Percentiles rank a stretch among this genome's conserved stretches.
These are phyloP conservation scores for Julus scandinavius DNA, from an alignment of 2,888 invertebrate genomes.

Conservation along the genomic window DNA sequence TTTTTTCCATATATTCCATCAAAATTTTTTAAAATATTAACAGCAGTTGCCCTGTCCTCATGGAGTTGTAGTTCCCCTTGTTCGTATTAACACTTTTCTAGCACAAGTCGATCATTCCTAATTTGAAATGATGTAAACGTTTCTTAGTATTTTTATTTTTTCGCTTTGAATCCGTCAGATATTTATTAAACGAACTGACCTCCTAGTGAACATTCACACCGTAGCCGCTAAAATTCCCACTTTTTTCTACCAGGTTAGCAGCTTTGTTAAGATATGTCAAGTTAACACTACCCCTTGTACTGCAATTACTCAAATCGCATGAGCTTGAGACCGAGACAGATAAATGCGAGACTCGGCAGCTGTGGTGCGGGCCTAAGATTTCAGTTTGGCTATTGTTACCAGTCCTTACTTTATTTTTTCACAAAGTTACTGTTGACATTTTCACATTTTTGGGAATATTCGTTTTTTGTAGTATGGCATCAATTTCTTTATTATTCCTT, in stretches of 20 bases:
- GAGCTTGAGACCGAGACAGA: too few relatives aligned
- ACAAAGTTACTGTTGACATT: too few relatives aligned
- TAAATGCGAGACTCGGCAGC: too few relatives aligned
- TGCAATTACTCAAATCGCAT: too few relatives aligned
- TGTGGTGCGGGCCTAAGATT: too few relatives aligned
- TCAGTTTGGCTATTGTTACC: too few relatives aligned
- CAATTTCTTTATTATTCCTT: too few relatives aligned
- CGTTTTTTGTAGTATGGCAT: too few relatives aligned
- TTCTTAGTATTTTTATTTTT: background rate
- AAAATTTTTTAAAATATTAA: background rate
- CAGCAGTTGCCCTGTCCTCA: background rate
- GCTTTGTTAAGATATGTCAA: background rate
- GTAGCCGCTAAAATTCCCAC: background rate
- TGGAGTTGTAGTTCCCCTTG: background rate
- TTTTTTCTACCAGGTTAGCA: background rate
- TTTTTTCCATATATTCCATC: background rate
- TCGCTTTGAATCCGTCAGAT: background rate
- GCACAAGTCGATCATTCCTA: slow-evolving; percentile 20
- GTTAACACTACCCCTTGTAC: too few relatives aligned
- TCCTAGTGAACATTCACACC: background rate
- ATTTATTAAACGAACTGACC: background rate
- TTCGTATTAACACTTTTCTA: background rate
- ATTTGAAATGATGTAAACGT: background rate
- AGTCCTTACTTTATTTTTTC: too few relatives aligned
- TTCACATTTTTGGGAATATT: too few relatives aligned